These are phyloP conservation scores for Nephotettix cincticeps DNA, from an alignment of 1,140 invertebrate species.

Conservation along the genomic window DNA sequence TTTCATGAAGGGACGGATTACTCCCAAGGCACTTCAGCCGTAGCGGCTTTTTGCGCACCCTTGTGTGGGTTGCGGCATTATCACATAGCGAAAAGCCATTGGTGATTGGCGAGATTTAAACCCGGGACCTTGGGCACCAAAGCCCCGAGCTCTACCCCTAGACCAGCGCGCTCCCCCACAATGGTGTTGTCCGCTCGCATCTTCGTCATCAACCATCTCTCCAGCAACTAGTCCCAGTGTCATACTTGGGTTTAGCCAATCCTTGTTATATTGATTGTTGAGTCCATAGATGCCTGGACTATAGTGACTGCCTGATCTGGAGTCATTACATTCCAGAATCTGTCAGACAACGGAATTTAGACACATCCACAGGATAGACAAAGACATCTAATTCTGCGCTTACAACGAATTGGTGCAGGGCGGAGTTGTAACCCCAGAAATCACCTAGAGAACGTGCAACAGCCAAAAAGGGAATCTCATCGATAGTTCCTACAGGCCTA, in stretches of 20 bases:
- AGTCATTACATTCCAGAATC: constrained; percentile 93
- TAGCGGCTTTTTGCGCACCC: no score
- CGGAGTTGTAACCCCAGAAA: constrained; percentile 95
- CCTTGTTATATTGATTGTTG: constrained; percentile 46
- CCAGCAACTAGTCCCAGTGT: constrained; percentile 82
- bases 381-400: constrained; percentile 96
- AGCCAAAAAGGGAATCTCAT: constrained; percentile 95
- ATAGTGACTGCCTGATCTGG: constrained; percentile 80
- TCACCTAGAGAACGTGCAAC: constrained; percentile 93
- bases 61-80: no score
- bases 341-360: constrained; percentile 83
- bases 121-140: no score
- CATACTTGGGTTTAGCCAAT: constrained; percentile 89
- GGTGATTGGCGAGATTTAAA: no score
- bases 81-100: no score
- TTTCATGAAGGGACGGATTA: no score
- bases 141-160: no score
- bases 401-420: constrained; percentile 87
- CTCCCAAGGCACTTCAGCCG: no score
- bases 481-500: constrained; percentile 83
- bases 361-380: constrained; percentile 81
- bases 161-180: no score
- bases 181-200: constrained; percentile 94
- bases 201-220: constrained; percentile 72
- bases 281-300: constrained; percentile 59